Evolutionary conservation across 1,140 invertebrate species (phyloP).

Genomic region (Mylabris phalerata): DNA sequence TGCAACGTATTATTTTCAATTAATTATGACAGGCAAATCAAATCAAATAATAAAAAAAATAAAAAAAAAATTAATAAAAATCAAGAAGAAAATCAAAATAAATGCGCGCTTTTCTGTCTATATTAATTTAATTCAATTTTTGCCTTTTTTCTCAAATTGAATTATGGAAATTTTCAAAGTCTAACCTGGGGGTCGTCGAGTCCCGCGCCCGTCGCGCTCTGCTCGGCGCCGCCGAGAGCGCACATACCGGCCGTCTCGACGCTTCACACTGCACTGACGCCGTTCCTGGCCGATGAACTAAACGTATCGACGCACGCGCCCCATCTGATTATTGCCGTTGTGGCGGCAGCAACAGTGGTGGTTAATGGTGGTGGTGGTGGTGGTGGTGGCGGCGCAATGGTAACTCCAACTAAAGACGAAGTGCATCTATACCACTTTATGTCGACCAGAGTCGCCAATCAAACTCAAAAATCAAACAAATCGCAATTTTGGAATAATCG

Average conservation of each 20-base stretch:
- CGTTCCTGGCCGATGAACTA: conserved; percentile 18
- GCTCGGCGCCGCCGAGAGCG: conserved; percentile 28
- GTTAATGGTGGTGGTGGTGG: neutral
- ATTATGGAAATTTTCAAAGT: neutral
- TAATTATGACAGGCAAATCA: too few relatives aligned
- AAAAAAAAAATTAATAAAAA: neutral
- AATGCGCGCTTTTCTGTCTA: neutral
- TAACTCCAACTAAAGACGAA: too few relatives aligned
- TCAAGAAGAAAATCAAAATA: neutral
- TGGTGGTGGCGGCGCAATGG: neutral
- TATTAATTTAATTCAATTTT: neutral
- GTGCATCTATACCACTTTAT: too few relatives aligned
- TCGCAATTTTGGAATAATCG: too few relatives aligned
- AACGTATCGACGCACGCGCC: conserved; percentile 15
- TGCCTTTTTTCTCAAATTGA: neutral
- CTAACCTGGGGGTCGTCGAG: neutral
- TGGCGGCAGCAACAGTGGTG: neutral
- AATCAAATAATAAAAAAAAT: neutral
- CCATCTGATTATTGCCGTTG: conserved; percentile 4
- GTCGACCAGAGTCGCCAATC: too few relatives aligned
- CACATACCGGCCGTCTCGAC: conserved; percentile 34
- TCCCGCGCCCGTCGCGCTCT: conserved; percentile 30
- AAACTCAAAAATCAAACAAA: too few relatives aligned
- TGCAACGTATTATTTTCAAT: too few relatives aligned
- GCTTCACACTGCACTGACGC: conserved; percentile 36